Evolutionary conservation across 2,888 invertebrate species (phyloP).

Genomic region (Diloba caeruleocephala): DNA sequence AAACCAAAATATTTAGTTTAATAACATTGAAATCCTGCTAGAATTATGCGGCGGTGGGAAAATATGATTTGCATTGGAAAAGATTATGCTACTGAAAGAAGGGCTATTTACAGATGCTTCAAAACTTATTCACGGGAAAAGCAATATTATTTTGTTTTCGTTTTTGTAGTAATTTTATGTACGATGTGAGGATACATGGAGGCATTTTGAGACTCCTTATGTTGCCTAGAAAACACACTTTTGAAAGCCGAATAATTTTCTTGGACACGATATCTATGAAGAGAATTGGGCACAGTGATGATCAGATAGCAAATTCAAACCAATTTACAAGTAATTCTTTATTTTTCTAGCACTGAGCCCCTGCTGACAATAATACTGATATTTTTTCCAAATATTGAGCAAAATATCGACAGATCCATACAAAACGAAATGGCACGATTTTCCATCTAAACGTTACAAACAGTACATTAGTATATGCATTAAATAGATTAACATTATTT

Average conservation of each 20-base stretch:
- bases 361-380: conserved; percentile 51
- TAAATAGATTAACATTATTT: conserved; percentile 28
- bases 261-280: neutral
- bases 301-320: too few species aligned
- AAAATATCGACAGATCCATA: conserved; percentile 39
- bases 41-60: conserved; percentile 6
- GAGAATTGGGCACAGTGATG: too few species aligned
- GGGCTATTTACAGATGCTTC: conserved; percentile 28
- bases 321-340: neutral
- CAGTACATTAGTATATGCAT: conserved; percentile 28
- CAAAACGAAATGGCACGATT: conserved; percentile 43
- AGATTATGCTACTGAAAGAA: conserved; percentile 11
- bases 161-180: too few species aligned
- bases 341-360: conserved; percentile 9
- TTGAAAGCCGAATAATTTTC: too few species aligned
- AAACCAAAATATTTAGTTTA: neutral
- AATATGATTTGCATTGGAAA: conserved; percentile 3
- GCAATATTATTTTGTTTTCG: too few species aligned
- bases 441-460: conserved; percentile 30
- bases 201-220: neutral
- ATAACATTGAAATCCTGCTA: conserved; percentile 14
- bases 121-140: conserved; percentile 1
- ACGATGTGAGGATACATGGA: neutral
- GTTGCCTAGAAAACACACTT: neutral
- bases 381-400: conserved; percentile 56